phyloP scores from a whole-genome alignment of 2,797 vertebrate genomes.

The Silurus lanzhouensis region DNA sequence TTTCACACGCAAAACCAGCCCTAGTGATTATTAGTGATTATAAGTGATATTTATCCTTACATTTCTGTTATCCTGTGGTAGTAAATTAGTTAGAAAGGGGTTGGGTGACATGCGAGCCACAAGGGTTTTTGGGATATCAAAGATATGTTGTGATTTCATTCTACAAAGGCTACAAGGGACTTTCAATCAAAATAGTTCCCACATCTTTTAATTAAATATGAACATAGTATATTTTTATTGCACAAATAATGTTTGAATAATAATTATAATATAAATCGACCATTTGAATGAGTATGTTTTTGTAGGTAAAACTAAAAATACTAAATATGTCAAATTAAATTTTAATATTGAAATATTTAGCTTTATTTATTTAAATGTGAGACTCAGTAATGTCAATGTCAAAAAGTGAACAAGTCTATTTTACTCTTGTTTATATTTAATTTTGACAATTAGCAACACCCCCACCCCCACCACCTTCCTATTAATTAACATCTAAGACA shows the following conservation, averaged over 20 bases:
- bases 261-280: neutral
- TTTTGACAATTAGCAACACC: neutral
- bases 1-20: slow-evolving; percentile 59
- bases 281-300: neutral
- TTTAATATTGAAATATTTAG: neutral
- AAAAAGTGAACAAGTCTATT: no score
- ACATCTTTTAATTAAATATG: neutral
- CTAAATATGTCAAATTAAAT: neutral
- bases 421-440: neutral
- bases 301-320: neutral
- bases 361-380: neutral
- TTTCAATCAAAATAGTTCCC: neutral
- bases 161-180: slow-evolving; percentile 23
- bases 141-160: slow-evolving; percentile 27
- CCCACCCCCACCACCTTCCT: accelerated
- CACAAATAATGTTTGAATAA: neutral
- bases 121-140: slow-evolving; percentile 45
- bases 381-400: neutral
- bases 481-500: neutral
- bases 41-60: slow-evolving; percentile 68
- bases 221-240: neutral
- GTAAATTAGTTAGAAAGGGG: slow-evolving; percentile 49
- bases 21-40: slow-evolving; percentile 52
- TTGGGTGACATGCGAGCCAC: slow-evolving; percentile 15
- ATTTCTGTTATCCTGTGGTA: slow-evolving; percentile 64